These are phyloP conservation scores for Galeopterus variegatus DNA, from an alignment of 2,113 vertebrate species.

Conservation along the genomic window DNA sequence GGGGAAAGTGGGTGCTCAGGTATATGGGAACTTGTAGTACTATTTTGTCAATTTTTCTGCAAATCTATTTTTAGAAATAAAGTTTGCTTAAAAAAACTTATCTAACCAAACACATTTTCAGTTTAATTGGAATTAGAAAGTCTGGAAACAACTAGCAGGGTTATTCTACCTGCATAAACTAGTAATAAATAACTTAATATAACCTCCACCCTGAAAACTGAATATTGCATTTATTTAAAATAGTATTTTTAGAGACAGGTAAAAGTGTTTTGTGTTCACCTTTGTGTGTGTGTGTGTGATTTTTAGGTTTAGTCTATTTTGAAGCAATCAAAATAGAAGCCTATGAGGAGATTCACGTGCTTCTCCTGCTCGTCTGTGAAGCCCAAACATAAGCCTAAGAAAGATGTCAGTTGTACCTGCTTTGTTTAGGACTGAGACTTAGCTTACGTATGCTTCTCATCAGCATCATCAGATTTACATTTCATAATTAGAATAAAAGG, in stretches of 20 bases:
- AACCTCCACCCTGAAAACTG: neutral
- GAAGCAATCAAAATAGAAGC: conserved; percentile 6
- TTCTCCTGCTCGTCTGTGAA: neutral
- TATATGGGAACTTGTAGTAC: neutral
- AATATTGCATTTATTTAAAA: neutral
- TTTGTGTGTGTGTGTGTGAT: neutral
- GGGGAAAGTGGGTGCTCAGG: neutral
- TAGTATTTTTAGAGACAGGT: neutral
- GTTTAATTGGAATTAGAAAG: neutral
- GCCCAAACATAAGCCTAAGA: neutral
- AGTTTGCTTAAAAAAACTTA: neutral
- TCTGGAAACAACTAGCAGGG: neutral
- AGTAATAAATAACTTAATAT: neutral
- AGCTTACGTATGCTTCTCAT: neutral
- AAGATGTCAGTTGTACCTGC: neutral
- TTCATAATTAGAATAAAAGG: conserved; percentile 7
- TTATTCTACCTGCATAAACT: neutral
- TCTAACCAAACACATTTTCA: neutral
- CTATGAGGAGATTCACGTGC: neutral
- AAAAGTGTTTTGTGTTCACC: neutral
- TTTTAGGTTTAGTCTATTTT: neutral
- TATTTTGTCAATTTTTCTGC: neutral
- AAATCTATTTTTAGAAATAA: neutral
- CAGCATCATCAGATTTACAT: neutral
- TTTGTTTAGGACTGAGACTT: neutral